Evolutionary conservation across 2,113 vertebrate species (phyloP), one percentile per base, ranked within the genome.

Genomic region (Copsychus sechellarum): DNA sequence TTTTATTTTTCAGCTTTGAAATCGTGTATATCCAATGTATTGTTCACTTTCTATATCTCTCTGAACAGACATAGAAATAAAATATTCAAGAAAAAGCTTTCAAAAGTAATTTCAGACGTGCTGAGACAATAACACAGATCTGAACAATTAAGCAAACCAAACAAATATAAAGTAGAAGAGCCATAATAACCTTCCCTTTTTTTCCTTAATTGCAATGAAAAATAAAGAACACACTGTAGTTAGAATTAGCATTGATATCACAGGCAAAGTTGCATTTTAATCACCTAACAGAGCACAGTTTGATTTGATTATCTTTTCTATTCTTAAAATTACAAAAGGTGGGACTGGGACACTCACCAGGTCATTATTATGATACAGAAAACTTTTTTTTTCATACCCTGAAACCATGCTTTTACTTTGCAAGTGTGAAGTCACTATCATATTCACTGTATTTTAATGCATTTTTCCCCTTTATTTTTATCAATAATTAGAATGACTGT

Each of bases 281-380:
- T 40, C 45, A 58, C 4, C 11, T 45, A 6, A 25, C 3, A 31
- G 9, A 57, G 8, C 2, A 53, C 28, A 5, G 31, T 50, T 71
- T 86, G 40, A 45, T 81, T 40, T 74, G 5, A 45, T 47, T 67
- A 24, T n/a, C 3, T 28, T 77, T 66, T 72, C 5, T 76, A 6
- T 24, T 69, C 33, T n/a, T 72, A 77, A 66, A 76, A 47, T 64
- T 22, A 71, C 11, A 72, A n/a, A 94, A 76, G 28, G 0, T 51
- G 15, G 7, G 6, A 38, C 8, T 51, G 4, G 7, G 5, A 53
- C 28, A 53, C 5, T 38, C 3, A n/a, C 7, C 4, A 40, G 3
- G 4, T 38, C 12, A 69, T 50, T 43, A 57, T 38, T 38, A 42
- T 47, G n/a, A 42, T 51, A 20, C 5, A 36, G 15, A 56, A 70